Evolutionary conservation across 2,113 vertebrate species (phyloP).

Genomic region (Corydoras maculifer): DNA sequence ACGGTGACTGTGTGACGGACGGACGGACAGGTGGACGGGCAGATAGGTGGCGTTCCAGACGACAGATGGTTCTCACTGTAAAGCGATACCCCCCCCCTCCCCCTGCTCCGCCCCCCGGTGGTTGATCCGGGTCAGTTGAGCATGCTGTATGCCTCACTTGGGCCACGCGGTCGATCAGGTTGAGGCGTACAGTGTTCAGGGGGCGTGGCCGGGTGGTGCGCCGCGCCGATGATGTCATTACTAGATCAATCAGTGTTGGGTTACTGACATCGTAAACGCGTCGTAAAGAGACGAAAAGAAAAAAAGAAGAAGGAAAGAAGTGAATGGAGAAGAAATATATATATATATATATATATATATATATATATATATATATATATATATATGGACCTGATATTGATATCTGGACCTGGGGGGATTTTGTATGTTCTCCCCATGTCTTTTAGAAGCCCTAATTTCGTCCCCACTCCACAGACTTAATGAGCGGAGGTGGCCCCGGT

Average conservation of each 20-base stretch:
- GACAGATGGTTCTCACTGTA: conserved; percentile 38
- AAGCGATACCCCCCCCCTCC: conserved; percentile 28
- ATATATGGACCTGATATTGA: too few species aligned
- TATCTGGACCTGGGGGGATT: too few species aligned
- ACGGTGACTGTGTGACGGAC: conserved; percentile 2
- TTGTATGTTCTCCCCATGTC: too few species aligned
- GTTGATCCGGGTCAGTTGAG: conserved; percentile 33
- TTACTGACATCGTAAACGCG: neutral
- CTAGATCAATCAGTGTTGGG: neutral
- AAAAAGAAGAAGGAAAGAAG: too few species aligned
- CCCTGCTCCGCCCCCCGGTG: neutral
- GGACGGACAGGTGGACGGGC: conserved; percentile 15
- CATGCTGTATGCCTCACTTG: conserved; percentile 20
- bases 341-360: too few species aligned
- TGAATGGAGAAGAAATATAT: too few species aligned
- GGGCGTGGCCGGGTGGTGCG: conserved; percentile 23
- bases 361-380: too few species aligned
- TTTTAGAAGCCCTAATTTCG: too few species aligned
- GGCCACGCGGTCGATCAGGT: conserved; percentile 24
- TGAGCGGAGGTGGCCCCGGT: too few species aligned
- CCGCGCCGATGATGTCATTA: conserved; percentile 3
- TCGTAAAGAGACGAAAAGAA: too few species aligned
- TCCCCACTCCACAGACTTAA: too few species aligned
- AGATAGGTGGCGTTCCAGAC: conserved; percentile 31
- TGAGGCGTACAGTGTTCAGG: conserved; percentile 15